Evolutionary conservation across 2,888 invertebrate genomes (phyloP), one percentile per base, ranked within the genome.

Genomic region (Taphrorychus bicolor): DNA sequence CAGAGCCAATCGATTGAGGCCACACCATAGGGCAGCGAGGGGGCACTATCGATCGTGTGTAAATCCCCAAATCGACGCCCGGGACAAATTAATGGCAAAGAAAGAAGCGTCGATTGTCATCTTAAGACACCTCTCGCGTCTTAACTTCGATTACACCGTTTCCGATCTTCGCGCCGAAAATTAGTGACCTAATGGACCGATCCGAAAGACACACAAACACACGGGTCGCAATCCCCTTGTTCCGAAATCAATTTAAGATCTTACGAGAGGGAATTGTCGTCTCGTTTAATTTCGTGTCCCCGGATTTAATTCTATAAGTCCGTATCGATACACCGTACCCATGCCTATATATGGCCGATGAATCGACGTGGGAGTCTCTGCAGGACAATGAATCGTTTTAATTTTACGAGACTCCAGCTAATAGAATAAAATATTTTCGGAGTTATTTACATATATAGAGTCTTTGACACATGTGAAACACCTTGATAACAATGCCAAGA

Each of bases 101-200:
- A 42, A 59, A 49, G 24, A 18, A 23, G 42, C 22, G 51, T 63
- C 57, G 57, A 63, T 63, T 67, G 65, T 56, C 67, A 56, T 56
- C 67, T 62, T 67, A 57, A 67, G 62, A 59, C 68, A 57, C 63
- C 68, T 53, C 56, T 59, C 64, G 59, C 64, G 68, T 68, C 63
- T 64, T 63, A 68, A 64, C 63, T 68, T 64, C 68, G 68, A 68
- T 68, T 68, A 68, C 62, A 57, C 57, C 63, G 64, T 56, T 68
- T 68, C 68, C 68, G 59, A 64, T 59, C 22, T 68, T 67, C 67
- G 67, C 62, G 59, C 59, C 68, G 24, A 56, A 68, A 68, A 68
- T 68, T 68, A 68, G 68, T 68, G 64, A 64, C 59, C 59, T 68
- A 68, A 68, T 68, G 68, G 68, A 59, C 59, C 68, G 63, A 59